These are phyloP conservation scores for Ceratina japonica DNA, from an alignment of 1,140 invertebrate species.

Conservation along the genomic window DNA sequence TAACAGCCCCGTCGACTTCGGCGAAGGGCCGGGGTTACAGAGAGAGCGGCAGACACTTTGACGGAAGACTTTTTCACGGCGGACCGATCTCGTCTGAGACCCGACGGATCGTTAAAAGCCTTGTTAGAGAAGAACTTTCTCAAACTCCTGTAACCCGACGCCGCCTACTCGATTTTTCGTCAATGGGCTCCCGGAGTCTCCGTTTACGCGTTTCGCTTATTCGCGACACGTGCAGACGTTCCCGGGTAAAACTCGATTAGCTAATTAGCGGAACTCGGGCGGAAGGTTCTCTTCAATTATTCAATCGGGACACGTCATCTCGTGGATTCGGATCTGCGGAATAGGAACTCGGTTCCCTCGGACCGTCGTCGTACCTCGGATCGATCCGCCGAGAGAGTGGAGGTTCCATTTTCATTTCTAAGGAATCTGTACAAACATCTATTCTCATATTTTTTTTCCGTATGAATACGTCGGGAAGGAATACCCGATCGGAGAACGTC, in stretches of 20 bases:
- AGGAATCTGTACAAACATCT: too few species aligned
- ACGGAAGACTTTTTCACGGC: slow-evolving; percentile 51
- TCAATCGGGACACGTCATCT: background rate
- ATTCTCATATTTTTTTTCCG: background rate
- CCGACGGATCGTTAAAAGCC: slow-evolving; percentile 62
- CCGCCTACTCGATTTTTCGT: background rate
- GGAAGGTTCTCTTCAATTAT: background rate
- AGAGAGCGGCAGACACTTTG: slow-evolving; percentile 35
- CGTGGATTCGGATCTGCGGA: background rate
- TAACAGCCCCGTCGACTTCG: slow-evolving; percentile 48
- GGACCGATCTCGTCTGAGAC: slow-evolving; percentile 36
- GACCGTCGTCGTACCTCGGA: slow-evolving; percentile 41
- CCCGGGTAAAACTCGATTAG: background rate
- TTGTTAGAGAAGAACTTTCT: slow-evolving; percentile 23
- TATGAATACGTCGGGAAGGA: background rate
- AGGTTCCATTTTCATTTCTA: too few species aligned
- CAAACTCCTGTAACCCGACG: slow-evolving; percentile 1
- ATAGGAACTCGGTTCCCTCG: slow-evolving; percentile 20
- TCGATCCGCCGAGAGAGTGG: slow-evolving; percentile 24
- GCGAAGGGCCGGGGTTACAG: slow-evolving; percentile 30
- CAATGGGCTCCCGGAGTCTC: slow-evolving; percentile 11
- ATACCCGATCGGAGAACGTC: background rate
- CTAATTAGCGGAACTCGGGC: background rate
- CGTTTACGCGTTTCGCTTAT: too few species aligned
- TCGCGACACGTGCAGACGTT: too few species aligned